These are phyloP conservation scores for Etheostoma nigrum DNA, from an alignment of 2,797 vertebrate genomes.

Conservation along the genomic window DNA sequence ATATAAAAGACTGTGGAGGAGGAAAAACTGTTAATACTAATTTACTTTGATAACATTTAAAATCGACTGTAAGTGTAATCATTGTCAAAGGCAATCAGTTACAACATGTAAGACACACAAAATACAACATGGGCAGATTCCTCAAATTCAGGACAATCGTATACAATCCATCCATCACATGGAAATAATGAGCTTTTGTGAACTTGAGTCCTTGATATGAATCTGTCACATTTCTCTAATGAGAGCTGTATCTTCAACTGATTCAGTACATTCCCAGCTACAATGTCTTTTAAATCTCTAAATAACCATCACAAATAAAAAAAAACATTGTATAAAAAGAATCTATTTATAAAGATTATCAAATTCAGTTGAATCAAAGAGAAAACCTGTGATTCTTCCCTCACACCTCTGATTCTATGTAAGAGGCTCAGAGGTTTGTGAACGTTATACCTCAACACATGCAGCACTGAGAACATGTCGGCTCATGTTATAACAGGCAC, in stretches of 20 bases:
- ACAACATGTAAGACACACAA: slow-evolving; percentile 65
- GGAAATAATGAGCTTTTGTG: background rate
- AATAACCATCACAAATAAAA: slow-evolving; percentile 20
- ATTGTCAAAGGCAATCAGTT: slow-evolving; percentile 61
- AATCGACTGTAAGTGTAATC: slow-evolving; percentile 34
- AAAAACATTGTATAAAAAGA: slow-evolving; percentile 49
- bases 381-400: background rate
- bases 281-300: slow-evolving; percentile 8
- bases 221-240: slow-evolving; percentile 24
- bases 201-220: slow-evolving; percentile 3
- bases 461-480: background rate
- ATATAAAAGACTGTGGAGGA: background rate
- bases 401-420: background rate
- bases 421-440: background rate
- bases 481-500: background rate
- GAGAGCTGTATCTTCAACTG: slow-evolving; percentile 9
- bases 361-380: slow-evolving; percentile 20
- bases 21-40: background rate
- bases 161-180: background rate
- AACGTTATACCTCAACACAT: slow-evolving; percentile 8
- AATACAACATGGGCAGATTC: slow-evolving; percentile 40
- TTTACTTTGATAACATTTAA: slow-evolving; percentile 51
- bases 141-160: slow-evolving; percentile 21
- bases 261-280: background rate
- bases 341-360: slow-evolving; percentile 28